A percentile compares a stretch with the other conserved stretches of the same genome.
Evolutionary conservation across 1,140 invertebrate species (phyloP).

Genomic region (Ptiloglossa arizonensis): DNA sequence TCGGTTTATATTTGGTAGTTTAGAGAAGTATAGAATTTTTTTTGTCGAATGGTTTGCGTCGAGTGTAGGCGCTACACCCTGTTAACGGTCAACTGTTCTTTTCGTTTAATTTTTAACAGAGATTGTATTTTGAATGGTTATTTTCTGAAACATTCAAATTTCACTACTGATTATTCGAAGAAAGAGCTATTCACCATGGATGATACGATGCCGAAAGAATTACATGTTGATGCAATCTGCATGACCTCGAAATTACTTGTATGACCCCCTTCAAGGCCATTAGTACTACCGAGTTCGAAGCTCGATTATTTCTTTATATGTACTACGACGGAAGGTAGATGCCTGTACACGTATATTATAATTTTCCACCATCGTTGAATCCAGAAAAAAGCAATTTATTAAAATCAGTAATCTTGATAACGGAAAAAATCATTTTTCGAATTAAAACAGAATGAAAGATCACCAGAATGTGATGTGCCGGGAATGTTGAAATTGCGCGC

Average conservation of each 20-base stretch:
- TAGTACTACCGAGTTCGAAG: background rate
- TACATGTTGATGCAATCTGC: background rate
- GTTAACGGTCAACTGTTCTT: too few species aligned
- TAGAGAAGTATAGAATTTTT: background rate
- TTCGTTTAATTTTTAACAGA: background rate
- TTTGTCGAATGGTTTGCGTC: background rate
- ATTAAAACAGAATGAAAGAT: too few species aligned
- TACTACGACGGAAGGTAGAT: too few species aligned
- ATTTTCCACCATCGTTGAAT: too few species aligned
- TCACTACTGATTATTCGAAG: background rate
- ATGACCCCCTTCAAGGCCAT: conserved; percentile 5
- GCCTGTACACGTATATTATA: too few species aligned
- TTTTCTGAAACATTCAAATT: too few species aligned
- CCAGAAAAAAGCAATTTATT: too few species aligned
- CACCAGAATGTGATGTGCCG: too few species aligned
- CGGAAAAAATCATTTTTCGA: too few species aligned
- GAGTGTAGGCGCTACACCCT: too few species aligned
- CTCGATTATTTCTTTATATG: background rate
- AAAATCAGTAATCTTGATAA: too few species aligned
- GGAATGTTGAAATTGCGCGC: too few species aligned
- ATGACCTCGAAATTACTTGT: conserved; percentile 17
- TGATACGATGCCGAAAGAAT: conserved; percentile 6
- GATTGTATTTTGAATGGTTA: background rate
- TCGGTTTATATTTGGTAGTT: background rate
- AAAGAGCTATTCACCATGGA: background rate